Base-by-base conservation (phyloP, 2,888 invertebrate genomes). In the Pedicia rivosa region DNA sequence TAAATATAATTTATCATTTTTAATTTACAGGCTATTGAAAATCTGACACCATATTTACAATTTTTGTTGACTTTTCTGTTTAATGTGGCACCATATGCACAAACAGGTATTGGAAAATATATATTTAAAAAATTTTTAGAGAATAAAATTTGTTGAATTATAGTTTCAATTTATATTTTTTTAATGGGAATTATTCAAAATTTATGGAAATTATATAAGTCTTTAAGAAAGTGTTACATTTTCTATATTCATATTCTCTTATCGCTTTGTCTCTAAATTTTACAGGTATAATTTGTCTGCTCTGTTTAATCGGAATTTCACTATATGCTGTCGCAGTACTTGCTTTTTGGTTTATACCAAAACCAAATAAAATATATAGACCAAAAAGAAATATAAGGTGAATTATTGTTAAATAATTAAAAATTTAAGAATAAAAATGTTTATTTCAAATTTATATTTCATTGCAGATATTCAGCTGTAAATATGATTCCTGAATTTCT, bases 11-110 rank as follows among this genome's bases (percentile, higher is more conserved):
- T 15, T 16, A 20, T 8, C 8, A 5, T 37, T 42, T 37, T 31
- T 30, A 37, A 8, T 40, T 44, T 46, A n/a, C 42, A 57, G 57
- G 52, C 51, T 35, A 49, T 63, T 27, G 59, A 62, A 19, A 49
- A 48, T 7, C 46, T 63, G 9, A 67, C 72, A 0, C 47, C 57
- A 19, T 51, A 57, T 1, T 50, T 73, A 3, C 47, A 60, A 15
- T 46, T 56, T 4, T 47, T 71, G 2, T 54, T 70, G 1, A 59
- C 62, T 14, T 50, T 70, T 1, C 62, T 68, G 2, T 60, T 69
- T 41, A 59, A 66, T 41, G 56, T 66, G 29, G 65, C 63, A 0
- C 73, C 72, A 1, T 62, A 67, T 1, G 46, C 66, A 3, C 54
- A 71, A 47, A 60, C 65, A 44, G 55, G n/a, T n/a, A n/a, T n/a